Evolutionary conservation across 2,888 invertebrate genomes (phyloP).

Genomic region (Muscina levida): DNA sequence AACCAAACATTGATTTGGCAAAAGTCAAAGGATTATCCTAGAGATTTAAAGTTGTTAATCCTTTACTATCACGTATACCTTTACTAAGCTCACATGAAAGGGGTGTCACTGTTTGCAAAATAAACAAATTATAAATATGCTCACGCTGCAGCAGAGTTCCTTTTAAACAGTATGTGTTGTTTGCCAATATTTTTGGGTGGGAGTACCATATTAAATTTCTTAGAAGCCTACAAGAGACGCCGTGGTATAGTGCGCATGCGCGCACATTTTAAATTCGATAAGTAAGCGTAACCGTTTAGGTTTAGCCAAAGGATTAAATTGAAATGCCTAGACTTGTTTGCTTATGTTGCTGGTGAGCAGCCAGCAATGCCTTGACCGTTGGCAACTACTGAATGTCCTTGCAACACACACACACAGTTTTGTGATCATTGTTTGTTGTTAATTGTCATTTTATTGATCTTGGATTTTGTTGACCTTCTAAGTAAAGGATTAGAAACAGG

Average conservation of each 20-base stretch:
- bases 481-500: conserved; percentile 43
- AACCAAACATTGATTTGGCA: conserved; percentile 26
- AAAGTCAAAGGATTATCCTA: conserved; percentile 57
- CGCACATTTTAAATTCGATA: conserved; percentile 41
- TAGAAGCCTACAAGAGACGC: conserved; percentile 1
- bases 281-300: conserved; percentile 42
- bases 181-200: too few relatives aligned
- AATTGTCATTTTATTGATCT: conserved; percentile 76
- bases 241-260: not conserved
- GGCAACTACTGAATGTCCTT: conserved; percentile 75
- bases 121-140: conserved; percentile 53
- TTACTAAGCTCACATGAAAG: conserved; percentile 7
- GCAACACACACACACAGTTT: too few relatives aligned
- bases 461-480: conserved; percentile 66
- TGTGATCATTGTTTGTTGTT: conserved; percentile 77
- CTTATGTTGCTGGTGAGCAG: not conserved
- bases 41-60: conserved; percentile 30
- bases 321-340: not conserved
- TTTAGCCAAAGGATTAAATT: conserved; percentile 50
- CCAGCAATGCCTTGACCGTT: not conserved
- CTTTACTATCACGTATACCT: not conserved
- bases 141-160: not conserved
- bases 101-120: conserved; percentile 62
- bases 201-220: too few relatives aligned
- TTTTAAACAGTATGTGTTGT: too few relatives aligned